phyloP scores from a whole-genome alignment of 2,797 vertebrate genomes.

The Ceryle rudis region DNA sequence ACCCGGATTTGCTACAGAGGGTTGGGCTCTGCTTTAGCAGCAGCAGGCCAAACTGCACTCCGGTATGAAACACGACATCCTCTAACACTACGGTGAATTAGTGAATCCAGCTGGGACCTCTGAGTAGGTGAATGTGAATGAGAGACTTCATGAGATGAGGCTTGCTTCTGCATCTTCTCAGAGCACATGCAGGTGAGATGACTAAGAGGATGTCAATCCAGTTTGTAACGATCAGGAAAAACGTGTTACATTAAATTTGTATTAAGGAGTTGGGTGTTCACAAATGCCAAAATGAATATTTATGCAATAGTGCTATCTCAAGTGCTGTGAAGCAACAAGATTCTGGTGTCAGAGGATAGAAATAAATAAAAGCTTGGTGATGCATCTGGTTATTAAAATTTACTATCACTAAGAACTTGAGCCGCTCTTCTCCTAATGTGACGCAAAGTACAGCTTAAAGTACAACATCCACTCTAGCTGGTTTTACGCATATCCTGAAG shows the following conservation, averaged over 20 bases:
- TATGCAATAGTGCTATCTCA: conserved; percentile 12
- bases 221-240: conserved; percentile 2
- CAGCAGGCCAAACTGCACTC: rapidly evolving
- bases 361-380: conserved; percentile 20
- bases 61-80: neutral
- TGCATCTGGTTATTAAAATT: conserved; percentile 25
- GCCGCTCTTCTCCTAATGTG: neutral
- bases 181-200: neutral
- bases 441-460: neutral
- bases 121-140: rapidly evolving
- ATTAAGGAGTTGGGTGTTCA: neutral
- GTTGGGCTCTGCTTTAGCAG: neutral
- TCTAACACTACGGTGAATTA: neutral
- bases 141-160: neutral
- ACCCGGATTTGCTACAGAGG: neutral
- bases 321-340: rapidly evolving
- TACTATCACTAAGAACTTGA: neutral
- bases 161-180: neutral
- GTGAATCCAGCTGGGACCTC: neutral
- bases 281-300: conserved; percentile 30
- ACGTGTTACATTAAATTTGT: neutral
- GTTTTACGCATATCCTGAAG: neutral
- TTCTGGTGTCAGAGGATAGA: neutral
- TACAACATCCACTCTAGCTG: neutral
- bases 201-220: neutral